Percentiles rank a stretch among this genome's conserved stretches.
Conservation (phyloP, 2,113 vertebrate species). For the Poecilia latipinna region DNA sequence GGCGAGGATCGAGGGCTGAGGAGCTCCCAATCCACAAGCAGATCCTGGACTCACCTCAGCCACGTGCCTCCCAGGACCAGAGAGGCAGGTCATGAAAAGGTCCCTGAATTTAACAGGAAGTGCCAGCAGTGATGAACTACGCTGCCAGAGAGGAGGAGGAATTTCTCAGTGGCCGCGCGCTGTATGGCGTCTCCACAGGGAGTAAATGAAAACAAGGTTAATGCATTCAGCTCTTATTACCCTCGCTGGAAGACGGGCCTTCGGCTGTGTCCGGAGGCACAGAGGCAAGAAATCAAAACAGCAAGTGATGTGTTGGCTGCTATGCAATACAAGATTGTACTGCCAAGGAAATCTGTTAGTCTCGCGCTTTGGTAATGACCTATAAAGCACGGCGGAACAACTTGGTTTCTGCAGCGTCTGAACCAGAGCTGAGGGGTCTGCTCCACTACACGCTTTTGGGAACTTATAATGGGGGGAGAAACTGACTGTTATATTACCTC, state of each 20-base stretch:
- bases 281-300: constrained; percentile 77
- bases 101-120: constrained; percentile 55
- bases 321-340: constrained; percentile 34
- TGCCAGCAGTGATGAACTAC: constrained; percentile 63
- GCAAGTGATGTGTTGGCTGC: constrained; percentile 53
- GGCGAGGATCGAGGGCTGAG: constrained; percentile 48
- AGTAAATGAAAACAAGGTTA: constrained; percentile 84
- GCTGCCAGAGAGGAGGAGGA: constrained; percentile 57
- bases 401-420: constrained; percentile 42
- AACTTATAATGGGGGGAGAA: constrained; percentile 11
- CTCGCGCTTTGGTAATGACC: constrained; percentile 61
- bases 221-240: constrained; percentile 80
- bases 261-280: constrained; percentile 68
- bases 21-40: constrained; percentile 36
- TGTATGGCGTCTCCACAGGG: constrained; percentile 65
- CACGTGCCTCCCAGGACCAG: constrained; percentile 46
- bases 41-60: constrained; percentile 60
- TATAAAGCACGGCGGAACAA: constrained; percentile 38
- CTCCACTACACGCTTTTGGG: constrained; percentile 9
- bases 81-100: constrained; percentile 57
- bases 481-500: constrained; percentile 33
- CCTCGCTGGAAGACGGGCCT: constrained; percentile 68
- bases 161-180: constrained; percentile 55
- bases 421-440: constrained; percentile 39
- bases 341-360: constrained; percentile 59